Conservation (phyloP, 2,888 invertebrate species). For the Lepidonotus clava region DNA sequence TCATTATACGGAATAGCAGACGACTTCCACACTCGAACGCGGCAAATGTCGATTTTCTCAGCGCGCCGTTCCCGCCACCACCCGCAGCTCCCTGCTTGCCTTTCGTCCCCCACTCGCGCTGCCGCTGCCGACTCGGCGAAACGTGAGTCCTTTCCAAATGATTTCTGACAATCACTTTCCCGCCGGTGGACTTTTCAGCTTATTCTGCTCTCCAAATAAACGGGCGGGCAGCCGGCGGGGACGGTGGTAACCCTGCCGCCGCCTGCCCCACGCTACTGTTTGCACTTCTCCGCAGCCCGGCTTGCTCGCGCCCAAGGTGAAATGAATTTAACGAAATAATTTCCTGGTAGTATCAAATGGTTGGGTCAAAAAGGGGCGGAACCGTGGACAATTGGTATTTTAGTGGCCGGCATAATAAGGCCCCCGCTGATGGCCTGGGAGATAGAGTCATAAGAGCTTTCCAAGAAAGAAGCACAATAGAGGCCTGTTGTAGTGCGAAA, state of each 20-base stretch:
- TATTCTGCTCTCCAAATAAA: conserved; percentile 53
- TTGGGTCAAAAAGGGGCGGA: not conserved
- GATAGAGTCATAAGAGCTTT: too few relatives aligned
- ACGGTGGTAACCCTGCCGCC: conserved; percentile 27
- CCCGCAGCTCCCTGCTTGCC: conserved; percentile 36
- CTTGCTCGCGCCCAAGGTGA: conserved; percentile 24
- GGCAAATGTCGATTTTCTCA: conserved; percentile 32
- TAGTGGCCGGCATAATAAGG: too few relatives aligned
- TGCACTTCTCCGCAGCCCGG: not conserved
- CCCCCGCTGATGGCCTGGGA: too few relatives aligned
- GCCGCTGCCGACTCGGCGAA: conserved; percentile 39
- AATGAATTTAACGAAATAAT: conserved; percentile 54
- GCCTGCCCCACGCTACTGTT: conserved; percentile 16
- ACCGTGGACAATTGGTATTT: too few relatives aligned
- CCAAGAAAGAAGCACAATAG: too few relatives aligned
- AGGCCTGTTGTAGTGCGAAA: too few relatives aligned
- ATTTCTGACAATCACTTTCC: conserved; percentile 59
- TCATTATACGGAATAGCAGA: too few relatives aligned
- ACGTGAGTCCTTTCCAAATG: conserved; percentile 60
- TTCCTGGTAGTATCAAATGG: conserved; percentile 39
- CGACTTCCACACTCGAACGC: not conserved
- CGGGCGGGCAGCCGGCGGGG: not conserved
- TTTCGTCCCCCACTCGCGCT: conserved; percentile 54
- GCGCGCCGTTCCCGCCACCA: not conserved
- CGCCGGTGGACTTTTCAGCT: conserved; percentile 47